Conservation (phyloP, 92 coral and sea anemone genomes). For the Bergia sp. region DNA sequence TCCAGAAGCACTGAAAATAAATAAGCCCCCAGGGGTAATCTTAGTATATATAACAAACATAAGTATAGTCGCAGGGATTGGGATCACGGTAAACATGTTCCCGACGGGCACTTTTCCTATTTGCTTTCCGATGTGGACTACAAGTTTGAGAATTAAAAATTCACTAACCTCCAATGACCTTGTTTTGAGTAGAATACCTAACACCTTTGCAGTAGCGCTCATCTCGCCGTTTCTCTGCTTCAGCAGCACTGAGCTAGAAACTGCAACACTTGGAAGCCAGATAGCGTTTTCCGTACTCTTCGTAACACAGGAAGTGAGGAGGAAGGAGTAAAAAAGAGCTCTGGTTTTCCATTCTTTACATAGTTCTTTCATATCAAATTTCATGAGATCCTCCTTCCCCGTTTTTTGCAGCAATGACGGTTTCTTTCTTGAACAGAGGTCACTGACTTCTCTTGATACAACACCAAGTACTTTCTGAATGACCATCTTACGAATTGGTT, state of each 20-base stretch:
- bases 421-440: slow-evolving; percentile 54
- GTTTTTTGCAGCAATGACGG: slow-evolving; percentile 60
- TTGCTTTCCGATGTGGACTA: no score
- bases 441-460: slow-evolving; percentile 53
- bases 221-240: slow-evolving; percentile 75
- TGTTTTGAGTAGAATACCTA: slow-evolving; percentile 58
- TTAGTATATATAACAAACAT: no score
- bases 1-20: slow-evolving; percentile 3
- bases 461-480: slow-evolving; percentile 55
- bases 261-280: slow-evolving; percentile 76
- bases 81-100: background rate
- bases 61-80: background rate
- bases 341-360: slow-evolving; percentile 61
- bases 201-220: slow-evolving; percentile 66
- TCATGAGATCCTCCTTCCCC: slow-evolving; percentile 38
- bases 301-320: slow-evolving; percentile 38
- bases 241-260: slow-evolving; percentile 72
- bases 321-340: slow-evolving; percentile 56
- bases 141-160: background rate
- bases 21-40: no score
- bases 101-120: no score
- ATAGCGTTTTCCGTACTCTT: background rate
- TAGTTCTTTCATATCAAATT: slow-evolving; percentile 43
- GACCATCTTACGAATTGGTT: slow-evolving; percentile 38
- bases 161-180: slow-evolving; percentile 70